Percentiles rank a stretch among this genome's conserved stretches.
These are phyloP conservation scores for Ernsta delagoae DNA, from an alignment of 2,888 invertebrate genomes.

Conservation along the genomic window DNA sequence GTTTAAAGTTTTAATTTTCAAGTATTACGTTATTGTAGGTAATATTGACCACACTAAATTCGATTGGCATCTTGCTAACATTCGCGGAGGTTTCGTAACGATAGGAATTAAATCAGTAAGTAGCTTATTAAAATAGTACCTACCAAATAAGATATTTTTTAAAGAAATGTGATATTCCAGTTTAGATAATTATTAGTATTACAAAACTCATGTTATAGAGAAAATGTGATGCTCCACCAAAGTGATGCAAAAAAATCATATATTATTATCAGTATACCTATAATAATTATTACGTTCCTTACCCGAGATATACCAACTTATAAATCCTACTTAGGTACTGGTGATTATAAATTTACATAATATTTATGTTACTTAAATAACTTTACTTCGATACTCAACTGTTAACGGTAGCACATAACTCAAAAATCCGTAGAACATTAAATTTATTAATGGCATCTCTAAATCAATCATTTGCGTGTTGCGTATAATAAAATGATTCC, in stretches of 20 bases:
- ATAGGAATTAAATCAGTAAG: no score
- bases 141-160: no score
- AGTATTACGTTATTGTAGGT: not conserved
- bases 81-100: not conserved
- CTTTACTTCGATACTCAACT: not conserved
- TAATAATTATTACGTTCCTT: no score
- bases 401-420: constrained; percentile 12
- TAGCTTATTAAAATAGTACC: no score
- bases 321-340: no score
- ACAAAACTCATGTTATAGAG: no score
- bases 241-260: no score
- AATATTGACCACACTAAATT: not conserved
- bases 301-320: no score
- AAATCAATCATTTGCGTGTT: constrained; percentile 26
- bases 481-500: constrained; percentile 30
- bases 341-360: not conserved
- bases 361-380: not conserved
- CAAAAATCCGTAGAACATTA: constrained; percentile 24
- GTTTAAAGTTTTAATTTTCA: not conserved
- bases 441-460: constrained; percentile 34
- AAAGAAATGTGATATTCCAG: no score
- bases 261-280: no score
- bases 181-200: no score
- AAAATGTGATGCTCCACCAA: no score
- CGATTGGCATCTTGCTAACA: not conserved